Percentiles rank a stretch among this genome's conserved stretches.
Evolutionary conservation across 2,113 vertebrate species (phyloP).

Genomic region (Pan paniscus): DNA sequence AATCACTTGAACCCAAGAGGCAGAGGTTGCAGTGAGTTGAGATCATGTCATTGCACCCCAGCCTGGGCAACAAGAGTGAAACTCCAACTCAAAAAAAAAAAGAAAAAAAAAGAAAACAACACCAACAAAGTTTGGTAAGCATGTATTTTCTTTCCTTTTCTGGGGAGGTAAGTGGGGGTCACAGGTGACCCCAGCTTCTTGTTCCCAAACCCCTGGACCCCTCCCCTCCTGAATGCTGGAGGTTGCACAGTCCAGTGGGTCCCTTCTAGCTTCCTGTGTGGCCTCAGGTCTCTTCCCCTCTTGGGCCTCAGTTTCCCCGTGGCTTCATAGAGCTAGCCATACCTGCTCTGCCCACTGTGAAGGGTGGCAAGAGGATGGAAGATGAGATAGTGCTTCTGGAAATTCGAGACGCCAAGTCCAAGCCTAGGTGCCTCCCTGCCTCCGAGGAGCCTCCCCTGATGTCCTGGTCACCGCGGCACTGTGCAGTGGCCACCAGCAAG

Average conservation of each 20-base stretch:
- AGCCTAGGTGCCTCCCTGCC: background rate
- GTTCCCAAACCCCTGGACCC: background rate
- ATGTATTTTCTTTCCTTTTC: background rate
- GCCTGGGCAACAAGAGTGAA: too few species aligned
- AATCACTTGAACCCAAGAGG: too few species aligned
- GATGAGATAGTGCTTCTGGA: background rate
- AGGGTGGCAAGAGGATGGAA: background rate
- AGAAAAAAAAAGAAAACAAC: background rate
- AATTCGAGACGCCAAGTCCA: fast-evolving
- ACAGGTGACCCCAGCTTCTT: background rate
- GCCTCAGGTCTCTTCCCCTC: too few species aligned
- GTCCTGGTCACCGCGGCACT: background rate
- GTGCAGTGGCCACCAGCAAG: fast-evolving
- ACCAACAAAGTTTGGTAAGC: background rate
- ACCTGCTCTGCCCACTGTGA: background rate
- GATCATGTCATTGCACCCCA: too few species aligned
- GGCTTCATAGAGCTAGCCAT: background rate
- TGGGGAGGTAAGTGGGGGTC: background rate
- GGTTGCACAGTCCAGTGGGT: fast-evolving
- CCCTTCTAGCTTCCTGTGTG: background rate
- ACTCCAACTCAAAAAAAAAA: too few species aligned
- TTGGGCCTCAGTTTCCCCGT: background rate
- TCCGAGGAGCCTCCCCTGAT: fast-evolving
- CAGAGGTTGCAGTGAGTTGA: background rate
- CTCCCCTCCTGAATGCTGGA: background rate